Evolutionary conservation across 92 coral and sea anemone genomes (phyloP).

Genomic region (Anthopleura xanthogrammica): DNA sequence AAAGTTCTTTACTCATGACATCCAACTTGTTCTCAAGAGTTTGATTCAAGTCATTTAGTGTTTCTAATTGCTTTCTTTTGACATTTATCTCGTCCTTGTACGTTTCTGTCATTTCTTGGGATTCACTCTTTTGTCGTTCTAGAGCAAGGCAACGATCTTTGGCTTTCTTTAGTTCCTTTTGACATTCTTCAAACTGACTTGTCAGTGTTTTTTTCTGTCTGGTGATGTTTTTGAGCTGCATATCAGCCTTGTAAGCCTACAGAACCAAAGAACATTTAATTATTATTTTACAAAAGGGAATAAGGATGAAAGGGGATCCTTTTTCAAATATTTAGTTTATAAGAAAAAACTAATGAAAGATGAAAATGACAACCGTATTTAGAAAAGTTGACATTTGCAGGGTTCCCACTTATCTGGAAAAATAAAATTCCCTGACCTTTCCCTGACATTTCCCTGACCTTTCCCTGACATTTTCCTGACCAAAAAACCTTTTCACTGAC

Average conservation of each 20-base stretch:
- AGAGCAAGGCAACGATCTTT: constrained; percentile 42
- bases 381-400: no score
- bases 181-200: constrained; percentile 47
- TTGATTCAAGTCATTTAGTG: constrained; percentile 42
- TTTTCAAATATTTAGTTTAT: no score
- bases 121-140: constrained; percentile 49
- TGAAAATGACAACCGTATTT: no score
- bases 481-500: no score
- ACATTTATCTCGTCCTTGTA: constrained; percentile 42
- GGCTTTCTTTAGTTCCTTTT: constrained; percentile 52
- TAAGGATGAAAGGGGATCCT: no score
- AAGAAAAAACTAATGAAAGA: no score
- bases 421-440: no score
- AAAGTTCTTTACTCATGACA: constrained; percentile 44
- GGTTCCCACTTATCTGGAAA: no score
- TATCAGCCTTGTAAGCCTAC: constrained; percentile 69
- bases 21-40: constrained; percentile 57
- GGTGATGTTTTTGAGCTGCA: constrained; percentile 57
- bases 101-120: constrained; percentile 40
- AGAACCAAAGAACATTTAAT: neutral
- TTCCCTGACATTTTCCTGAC: no score
- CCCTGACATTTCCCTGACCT: no score
- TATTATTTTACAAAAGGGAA: no score
- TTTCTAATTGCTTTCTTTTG: constrained; percentile 53
- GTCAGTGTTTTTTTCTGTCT: constrained; percentile 60